A percentile compares a stretch with the other conserved stretches of the same genome.
These are phyloP conservation scores for Drosophila tripunctata DNA, from an alignment of 2,888 invertebrate genomes.

Conservation along the genomic window DNA sequence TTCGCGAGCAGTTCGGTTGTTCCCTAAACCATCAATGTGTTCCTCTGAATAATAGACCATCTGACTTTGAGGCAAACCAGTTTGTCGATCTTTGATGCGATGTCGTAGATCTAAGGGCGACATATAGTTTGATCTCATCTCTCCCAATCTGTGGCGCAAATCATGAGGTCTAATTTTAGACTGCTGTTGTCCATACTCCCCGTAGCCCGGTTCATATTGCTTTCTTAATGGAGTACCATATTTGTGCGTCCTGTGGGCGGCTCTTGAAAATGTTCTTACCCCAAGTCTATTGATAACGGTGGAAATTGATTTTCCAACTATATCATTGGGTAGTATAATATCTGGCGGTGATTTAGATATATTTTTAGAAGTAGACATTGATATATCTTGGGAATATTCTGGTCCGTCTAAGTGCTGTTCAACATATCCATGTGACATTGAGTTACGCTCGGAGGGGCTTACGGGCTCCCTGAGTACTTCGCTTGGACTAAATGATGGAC, in stretches of 20 bases:
- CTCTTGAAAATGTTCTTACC: background rate
- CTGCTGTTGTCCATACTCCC: background rate
- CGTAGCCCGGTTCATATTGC: background rate
- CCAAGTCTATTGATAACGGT: background rate
- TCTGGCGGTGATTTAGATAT: background rate
- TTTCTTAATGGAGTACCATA: too few species aligned
- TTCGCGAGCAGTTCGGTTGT: background rate
- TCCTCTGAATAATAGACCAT: background rate
- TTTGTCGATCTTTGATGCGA: background rate
- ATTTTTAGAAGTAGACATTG: background rate
- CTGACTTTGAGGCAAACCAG: background rate
- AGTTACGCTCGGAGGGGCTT: background rate
- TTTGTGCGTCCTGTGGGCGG: background rate
- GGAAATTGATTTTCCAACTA: background rate
- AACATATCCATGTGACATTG: background rate
- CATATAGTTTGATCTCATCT: background rate
- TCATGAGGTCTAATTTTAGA: background rate
- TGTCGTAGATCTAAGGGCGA: conserved; percentile 1
- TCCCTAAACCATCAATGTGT: background rate
- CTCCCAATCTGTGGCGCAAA: conserved; percentile 2
- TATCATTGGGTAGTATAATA: background rate
- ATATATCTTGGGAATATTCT: background rate
- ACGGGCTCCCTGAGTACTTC: background rate
- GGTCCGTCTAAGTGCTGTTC: background rate
- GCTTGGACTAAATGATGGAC: background rate